phyloP scores from a whole-genome alignment of 2,888 invertebrate genomes.

The Macroteleia sp. region DNA sequence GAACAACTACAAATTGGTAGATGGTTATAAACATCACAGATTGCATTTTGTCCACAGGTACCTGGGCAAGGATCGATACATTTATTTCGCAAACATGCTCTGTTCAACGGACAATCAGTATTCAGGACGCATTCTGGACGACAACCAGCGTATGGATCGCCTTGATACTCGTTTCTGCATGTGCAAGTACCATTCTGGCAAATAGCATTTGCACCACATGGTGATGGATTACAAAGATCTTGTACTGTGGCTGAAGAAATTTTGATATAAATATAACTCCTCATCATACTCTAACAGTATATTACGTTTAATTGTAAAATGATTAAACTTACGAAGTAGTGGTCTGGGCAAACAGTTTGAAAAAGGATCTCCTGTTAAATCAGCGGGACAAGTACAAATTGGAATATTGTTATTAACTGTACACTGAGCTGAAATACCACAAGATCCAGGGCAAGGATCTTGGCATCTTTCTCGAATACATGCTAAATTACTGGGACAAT shows the following conservation, averaged over 20 bases:
- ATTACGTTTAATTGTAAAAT: slow-evolving; percentile 1
- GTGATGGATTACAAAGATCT: too few relatives aligned
- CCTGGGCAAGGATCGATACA: slow-evolving; percentile 90
- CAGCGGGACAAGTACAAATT: slow-evolving; percentile 84
- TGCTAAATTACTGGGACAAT: slow-evolving; percentile 87
- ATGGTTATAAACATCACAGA: slow-evolving; percentile 80
- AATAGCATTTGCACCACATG: too few relatives aligned
- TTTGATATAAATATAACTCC: too few relatives aligned
- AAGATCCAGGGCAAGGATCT: slow-evolving; percentile 85
- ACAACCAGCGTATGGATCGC: slow-evolving; percentile 85
- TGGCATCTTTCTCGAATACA: slow-evolving; percentile 84
- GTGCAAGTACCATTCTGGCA: too few relatives aligned
- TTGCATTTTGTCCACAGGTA: slow-evolving; percentile 87
- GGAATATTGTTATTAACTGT: slow-evolving; percentile 85
- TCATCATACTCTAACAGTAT: slow-evolving; percentile 70
- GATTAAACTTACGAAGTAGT: slow-evolving; percentile 38
- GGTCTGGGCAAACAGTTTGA: slow-evolving; percentile 40
- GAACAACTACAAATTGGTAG: too few relatives aligned
- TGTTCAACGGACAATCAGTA: slow-evolving; percentile 89
- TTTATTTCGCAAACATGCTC: slow-evolving; percentile 91
- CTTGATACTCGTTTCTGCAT: too few relatives aligned
- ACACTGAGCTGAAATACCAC: slow-evolving; percentile 84
- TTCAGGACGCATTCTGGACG: slow-evolving; percentile 89
- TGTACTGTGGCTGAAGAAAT: too few relatives aligned
- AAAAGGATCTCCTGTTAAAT: slow-evolving; percentile 85